phyloP scores from a whole-genome alignment of 2,113 vertebrate species.

The Pipa parva region DNA sequence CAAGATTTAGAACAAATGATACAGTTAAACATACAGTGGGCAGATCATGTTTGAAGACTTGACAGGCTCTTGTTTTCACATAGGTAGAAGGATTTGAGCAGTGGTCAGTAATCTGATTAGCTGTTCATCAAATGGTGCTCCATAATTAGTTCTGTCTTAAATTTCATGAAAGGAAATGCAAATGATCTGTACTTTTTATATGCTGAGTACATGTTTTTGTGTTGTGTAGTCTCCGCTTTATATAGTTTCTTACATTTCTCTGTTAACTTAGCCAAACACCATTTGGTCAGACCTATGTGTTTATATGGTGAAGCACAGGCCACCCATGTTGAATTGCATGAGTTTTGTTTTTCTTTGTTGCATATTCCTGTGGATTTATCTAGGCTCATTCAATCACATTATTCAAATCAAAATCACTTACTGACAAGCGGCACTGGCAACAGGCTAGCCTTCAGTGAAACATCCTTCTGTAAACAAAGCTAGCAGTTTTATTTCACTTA shows the following conservation, averaged over 20 bases:
- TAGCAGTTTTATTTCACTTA: conserved; percentile 62
- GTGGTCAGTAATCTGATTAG: neutral
- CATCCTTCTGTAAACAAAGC: conserved; percentile 66
- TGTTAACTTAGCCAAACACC: neutral
- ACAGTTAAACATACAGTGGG: conserved; percentile 33
- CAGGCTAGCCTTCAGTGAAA: conserved; percentile 58
- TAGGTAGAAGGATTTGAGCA: neutral
- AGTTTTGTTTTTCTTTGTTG: conserved; percentile 54
- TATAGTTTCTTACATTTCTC: conserved; percentile 1
- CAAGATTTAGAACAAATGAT: conserved; percentile 42
- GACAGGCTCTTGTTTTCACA: conserved; percentile 34
- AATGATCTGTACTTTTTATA: neutral
- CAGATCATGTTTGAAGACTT: conserved; percentile 18
- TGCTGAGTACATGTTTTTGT: conserved; percentile 8
- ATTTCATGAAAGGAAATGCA: conserved; percentile 12
- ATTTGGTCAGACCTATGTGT: neutral
- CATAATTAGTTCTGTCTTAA: conserved; percentile 22
- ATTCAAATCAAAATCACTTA: conserved; percentile 57
- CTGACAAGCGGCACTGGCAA: conserved; percentile 64
- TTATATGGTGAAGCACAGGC: conserved; percentile 20
- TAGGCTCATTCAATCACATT: conserved; percentile 55
- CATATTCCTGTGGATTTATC: conserved; percentile 63
- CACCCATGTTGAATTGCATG: conserved; percentile 49
- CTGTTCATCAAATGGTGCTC: neutral
- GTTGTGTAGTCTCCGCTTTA: neutral